Evolutionary conservation across 2,888 invertebrate species (phyloP), one percentile per base, ranked within the genome.

Genomic region (Lepidocyrtoides sp.): DNA sequence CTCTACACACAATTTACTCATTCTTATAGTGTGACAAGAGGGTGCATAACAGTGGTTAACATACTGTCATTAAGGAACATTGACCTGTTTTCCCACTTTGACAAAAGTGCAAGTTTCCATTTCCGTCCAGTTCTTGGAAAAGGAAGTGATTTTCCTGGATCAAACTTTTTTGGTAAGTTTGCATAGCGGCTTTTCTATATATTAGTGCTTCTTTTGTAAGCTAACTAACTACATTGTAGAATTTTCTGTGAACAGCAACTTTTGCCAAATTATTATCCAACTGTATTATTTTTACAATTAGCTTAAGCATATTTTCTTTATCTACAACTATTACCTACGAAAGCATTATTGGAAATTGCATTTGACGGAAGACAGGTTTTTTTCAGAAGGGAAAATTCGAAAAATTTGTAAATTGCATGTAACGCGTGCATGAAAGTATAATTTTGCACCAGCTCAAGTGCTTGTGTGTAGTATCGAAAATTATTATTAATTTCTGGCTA

Each of bases 81-180:
- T 77, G 54, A 77, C 77, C 77, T 77, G 17, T 69, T 51, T 77
- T 8, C 26, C 8, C 20, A 72, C 41, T 44, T 23, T 20, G 12
- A 60, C 20, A 41, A 72, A 44, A 41, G 44, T 72, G 44, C 72
- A 23, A n/a, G n/a, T n/a, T n/a, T 32, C 2, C n/a, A 41, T 44
- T 66, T 66, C 66, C 66, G 36, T 36, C 36, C 66, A 20, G n/a
- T 44, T 72, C 14, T 44, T 3, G 72, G 44, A 72, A 72, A 41
- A 72, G 72, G 72, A 72, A 72, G 44, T 32, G 32, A 66, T 32
- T 66, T 51, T n/a, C n/a, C n/a, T 32, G 66, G 66, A 66, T 66
- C 66, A 66, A 60, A 60, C 36, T 5, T 60, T 51, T 51, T 17
- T 17, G 51, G 51, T 51, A 51, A 51, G 51, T 17, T 51, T 51